These are phyloP conservation scores for Fabriciana adippe DNA, from an alignment of 2,888 invertebrate species.

Conservation along the genomic window DNA sequence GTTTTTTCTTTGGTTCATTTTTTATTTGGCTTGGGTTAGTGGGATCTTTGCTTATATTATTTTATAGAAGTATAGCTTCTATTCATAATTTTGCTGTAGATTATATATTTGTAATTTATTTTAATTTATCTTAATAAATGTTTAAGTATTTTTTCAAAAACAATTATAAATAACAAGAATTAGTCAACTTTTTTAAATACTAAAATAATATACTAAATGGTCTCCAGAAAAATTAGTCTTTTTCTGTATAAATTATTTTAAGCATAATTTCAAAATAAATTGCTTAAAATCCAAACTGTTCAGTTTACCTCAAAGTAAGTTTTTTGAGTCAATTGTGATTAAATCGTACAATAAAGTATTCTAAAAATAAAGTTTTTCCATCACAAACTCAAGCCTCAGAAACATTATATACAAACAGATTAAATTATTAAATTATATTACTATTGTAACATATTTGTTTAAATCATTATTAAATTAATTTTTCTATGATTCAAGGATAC, in stretches of 20 bases:
- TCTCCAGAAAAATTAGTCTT: no score
- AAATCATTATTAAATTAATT: neutral
- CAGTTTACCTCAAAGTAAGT: no score
- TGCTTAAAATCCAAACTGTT: no score
- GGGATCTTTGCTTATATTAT: constrained; percentile 17
- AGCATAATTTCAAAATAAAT: no score
- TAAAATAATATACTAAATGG: no score
- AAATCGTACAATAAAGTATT: neutral
- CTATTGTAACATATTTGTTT: neutral
- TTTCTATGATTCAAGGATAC: neutral
- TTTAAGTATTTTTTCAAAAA: neutral
- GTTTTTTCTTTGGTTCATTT: constrained; percentile 51
- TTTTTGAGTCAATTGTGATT: no score
- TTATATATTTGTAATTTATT: neutral
- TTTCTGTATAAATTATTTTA: no score
- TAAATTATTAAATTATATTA: neutral
- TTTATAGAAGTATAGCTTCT: neutral
- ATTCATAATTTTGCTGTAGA: neutral
- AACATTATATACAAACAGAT: constrained; percentile 21
- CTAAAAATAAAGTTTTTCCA: neutral
- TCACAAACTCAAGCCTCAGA: constrained; percentile 21
- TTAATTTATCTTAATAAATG: neutral
- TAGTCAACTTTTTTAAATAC: no score
- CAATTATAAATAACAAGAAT: no score
- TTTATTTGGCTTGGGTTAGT: constrained; percentile 40